These are phyloP conservation scores for Eremobia ochroleuca DNA, from an alignment of 2,888 invertebrate species.

Conservation along the genomic window DNA sequence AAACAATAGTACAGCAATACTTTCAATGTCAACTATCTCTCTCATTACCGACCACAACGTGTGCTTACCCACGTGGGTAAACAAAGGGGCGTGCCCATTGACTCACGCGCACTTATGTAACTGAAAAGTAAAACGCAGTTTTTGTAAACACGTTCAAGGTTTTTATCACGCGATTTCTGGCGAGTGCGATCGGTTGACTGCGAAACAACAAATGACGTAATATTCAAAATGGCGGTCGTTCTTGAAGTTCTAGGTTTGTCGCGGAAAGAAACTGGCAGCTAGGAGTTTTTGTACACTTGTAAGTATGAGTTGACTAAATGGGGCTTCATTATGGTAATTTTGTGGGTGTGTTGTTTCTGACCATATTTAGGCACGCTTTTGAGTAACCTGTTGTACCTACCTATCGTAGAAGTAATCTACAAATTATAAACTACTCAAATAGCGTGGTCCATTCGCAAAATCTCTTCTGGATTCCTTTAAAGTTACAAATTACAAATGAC, in stretches of 20 bases:
- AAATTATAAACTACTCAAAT: neutral
- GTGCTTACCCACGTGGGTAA: constrained; percentile 39
- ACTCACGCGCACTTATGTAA: constrained; percentile 64
- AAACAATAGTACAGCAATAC: constrained; percentile 41
- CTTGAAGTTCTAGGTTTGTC: neutral
- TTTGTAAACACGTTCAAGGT: constrained; percentile 68
- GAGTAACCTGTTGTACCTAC: neutral
- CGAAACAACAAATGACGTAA: constrained; percentile 61
- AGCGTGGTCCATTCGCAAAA: neutral
- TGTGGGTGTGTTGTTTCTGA: constrained; percentile 31
- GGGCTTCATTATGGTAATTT: constrained; percentile 19
- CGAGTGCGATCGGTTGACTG: constrained; percentile 23
- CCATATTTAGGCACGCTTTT: neutral
- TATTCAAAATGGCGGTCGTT: constrained; percentile 35
- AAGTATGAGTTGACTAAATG: constrained; percentile 7
- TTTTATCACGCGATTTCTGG: constrained; percentile 58
- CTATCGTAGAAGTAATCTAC: neutral
- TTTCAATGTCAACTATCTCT: constrained; percentile 54
- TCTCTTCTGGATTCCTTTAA: neutral
- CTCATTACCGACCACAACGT: constrained; percentile 25
- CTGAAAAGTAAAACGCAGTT: constrained; percentile 54
- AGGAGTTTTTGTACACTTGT: neutral
- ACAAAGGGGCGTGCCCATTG: constrained; percentile 62
- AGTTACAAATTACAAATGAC: neutral
- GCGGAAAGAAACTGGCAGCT: neutral